Evolutionary conservation across 2,888 invertebrate species (phyloP).

Genomic region (Habroteleia sp.): DNA sequence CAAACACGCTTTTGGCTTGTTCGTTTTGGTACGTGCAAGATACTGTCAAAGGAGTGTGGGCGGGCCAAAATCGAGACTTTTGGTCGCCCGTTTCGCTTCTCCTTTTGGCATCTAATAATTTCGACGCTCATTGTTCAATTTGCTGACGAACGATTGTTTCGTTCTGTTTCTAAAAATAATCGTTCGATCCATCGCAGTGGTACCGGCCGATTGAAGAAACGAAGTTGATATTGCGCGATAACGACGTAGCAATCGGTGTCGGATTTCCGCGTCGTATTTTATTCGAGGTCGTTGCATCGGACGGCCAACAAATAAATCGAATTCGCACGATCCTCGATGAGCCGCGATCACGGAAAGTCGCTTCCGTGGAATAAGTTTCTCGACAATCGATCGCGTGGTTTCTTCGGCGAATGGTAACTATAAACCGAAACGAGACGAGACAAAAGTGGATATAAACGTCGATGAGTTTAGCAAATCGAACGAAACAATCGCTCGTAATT

Average conservation of each 20-base stretch:
- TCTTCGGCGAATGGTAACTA: conserved; percentile 21
- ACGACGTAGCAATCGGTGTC: conserved; percentile 62
- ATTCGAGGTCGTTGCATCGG: conserved; percentile 58
- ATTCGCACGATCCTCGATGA: conserved; percentile 74
- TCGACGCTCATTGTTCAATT: no score
- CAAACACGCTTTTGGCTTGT: conserved; percentile 55
- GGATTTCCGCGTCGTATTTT: conserved; percentile 68
- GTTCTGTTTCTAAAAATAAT: conserved; percentile 4
- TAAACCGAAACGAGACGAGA: conserved; percentile 17
- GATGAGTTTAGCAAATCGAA: conserved; percentile 10
- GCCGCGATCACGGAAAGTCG: conserved; percentile 72
- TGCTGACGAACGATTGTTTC: conserved; percentile 23
- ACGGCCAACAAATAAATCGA: conserved; percentile 72
- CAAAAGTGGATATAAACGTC: conserved; percentile 5
- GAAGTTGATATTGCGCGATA: conserved; percentile 33
- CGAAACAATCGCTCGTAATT: conserved; percentile 43
- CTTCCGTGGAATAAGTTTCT: conserved; percentile 40
- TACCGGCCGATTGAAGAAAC: conserved; percentile 8
- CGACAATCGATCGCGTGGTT: conserved; percentile 29
- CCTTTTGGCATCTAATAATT: no score
- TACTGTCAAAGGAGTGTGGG: conserved; percentile 71
- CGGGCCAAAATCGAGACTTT: no score
- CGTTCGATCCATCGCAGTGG: neutral
- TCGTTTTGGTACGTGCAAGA: conserved; percentile 56
- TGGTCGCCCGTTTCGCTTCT: no score